Evolutionary conservation across 2,797 vertebrate species (phyloP).

Genomic region (Spatula clypeata): DNA sequence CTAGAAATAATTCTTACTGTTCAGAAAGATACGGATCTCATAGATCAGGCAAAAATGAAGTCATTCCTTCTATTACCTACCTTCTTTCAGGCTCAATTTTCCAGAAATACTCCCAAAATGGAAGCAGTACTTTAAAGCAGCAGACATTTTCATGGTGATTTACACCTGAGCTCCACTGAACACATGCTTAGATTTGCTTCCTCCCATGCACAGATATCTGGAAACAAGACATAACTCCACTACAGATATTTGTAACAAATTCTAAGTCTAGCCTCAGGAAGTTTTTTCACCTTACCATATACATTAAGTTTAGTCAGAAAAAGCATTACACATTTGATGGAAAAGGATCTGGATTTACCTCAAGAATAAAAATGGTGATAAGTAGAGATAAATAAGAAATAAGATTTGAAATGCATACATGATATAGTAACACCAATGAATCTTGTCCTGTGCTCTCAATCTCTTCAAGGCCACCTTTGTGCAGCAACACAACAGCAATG

Average conservation of each 20-base stretch:
- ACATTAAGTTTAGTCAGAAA: not conserved
- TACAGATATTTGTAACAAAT: not conserved
- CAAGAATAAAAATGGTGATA: not conserved
- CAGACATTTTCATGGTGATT: not conserved
- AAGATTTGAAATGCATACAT: not conserved
- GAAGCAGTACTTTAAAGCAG: not conserved
- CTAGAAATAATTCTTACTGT: not conserved
- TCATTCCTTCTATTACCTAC: not conserved
- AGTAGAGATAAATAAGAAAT: conserved; percentile 37
- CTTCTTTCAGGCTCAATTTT: not conserved
- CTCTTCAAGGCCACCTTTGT: conserved; percentile 1
- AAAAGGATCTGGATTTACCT: conserved; percentile 3
- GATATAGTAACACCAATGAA: not conserved
- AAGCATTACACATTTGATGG: not conserved
- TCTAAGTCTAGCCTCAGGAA: not conserved
- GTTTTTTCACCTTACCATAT: not conserved
- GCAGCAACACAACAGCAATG: not conserved
- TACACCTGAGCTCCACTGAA: not conserved
- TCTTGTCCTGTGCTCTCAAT: not conserved
- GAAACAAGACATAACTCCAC: not conserved
- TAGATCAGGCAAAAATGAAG: rapidly evolving
- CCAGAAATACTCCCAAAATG: not conserved
- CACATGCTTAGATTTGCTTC: not conserved
- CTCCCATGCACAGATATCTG: not conserved
- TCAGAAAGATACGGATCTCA: not conserved